Base-by-base conservation (phyloP, 2,888 invertebrate species). In the Maniola hyperantus region DNA sequence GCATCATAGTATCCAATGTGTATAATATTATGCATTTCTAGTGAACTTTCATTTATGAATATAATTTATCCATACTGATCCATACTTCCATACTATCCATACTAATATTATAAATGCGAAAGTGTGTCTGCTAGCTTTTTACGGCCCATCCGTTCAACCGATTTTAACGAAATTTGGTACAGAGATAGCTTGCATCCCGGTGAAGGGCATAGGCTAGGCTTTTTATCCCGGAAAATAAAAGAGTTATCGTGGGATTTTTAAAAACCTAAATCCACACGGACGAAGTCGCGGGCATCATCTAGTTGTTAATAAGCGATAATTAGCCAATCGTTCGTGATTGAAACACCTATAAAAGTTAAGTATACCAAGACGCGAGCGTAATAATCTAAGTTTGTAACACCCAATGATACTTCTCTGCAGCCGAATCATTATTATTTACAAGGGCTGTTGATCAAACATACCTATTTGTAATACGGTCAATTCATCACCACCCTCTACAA, bases 1-100 rank as follows among this genome's bases (percentile, higher is more conserved):
- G 54, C 51, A 26, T 53, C 51, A 13, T 51, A 51, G 13, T 51
- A 51, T 51, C 13, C 26, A 33, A 53, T 33, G 33, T n/a, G 2
- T n/a, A 26, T 53, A 53, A 13, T 53, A 11, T 39, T 39, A 11
- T 39, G 39, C 8, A 39, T 39, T 10, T 39, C 39, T 10, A 39
- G 39, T 11, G 10, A 26, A 53, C 18, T 48, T 48, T 48, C 48
- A 18, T 48, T 10, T 18, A 15, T 48, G 48, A 48, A 18, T 7
- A 18, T 2, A 48, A 48, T 10, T 39, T 48, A 48, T n/a, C n/a
- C n/a, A n/a, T n/a, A n/a, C n/a, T n/a, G n/a, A n/a, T n/a, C n/a
- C n/a, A n/a, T n/a, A n/a, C n/a, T n/a, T n/a, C n/a, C n/a, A n/a
- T n/a, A n/a, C n/a, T n/a, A n/a, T n/a, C n/a, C n/a, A n/a, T n/a